These are phyloP conservation scores for Thyatira batis DNA, from an alignment of 2,888 invertebrate species.

Conservation along the genomic window DNA sequence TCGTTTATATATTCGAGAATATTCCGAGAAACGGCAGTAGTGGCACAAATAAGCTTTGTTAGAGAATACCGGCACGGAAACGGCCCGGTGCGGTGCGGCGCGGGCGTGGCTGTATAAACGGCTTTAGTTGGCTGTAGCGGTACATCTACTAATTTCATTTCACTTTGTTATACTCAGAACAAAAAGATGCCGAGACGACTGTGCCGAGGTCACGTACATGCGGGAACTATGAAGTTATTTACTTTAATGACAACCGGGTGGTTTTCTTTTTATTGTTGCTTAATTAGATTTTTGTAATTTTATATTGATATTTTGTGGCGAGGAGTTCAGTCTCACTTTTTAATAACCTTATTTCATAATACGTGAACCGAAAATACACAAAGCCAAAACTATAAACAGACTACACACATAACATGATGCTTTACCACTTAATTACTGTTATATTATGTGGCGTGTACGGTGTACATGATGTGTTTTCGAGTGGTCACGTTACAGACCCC, in stretches of 20 bases:
- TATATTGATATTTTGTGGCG: too few relatives aligned
- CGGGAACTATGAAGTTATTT: not conserved
- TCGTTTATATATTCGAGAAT: slow-evolving; percentile 5
- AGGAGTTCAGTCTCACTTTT: too few relatives aligned
- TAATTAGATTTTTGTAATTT: too few relatives aligned
- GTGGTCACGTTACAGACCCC: not conserved
- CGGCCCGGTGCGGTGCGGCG: slow-evolving; percentile 28
- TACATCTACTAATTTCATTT: slow-evolving; percentile 43
- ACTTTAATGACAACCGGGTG: not conserved
- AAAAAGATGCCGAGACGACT: slow-evolving; percentile 21
- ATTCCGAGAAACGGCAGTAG: slow-evolving; percentile 36
- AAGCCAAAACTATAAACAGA: not conserved
- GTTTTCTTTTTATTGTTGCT: not conserved
- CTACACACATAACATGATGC: not conserved
- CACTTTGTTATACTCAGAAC: slow-evolving; percentile 21
- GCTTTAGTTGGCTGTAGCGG: slow-evolving; percentile 28
- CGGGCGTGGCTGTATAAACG: slow-evolving; percentile 17
- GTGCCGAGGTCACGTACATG: not conserved
- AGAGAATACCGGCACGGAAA: slow-evolving; percentile 29
- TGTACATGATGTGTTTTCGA: not conserved
- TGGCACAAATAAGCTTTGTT: slow-evolving; percentile 63
- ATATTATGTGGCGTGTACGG: not conserved
- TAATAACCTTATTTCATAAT: too few relatives aligned
- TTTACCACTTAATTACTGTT: not conserved
- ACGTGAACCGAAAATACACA: too few relatives aligned